phyloP scores from a whole-genome alignment of 2,113 vertebrate genomes.

The Abramis brama region DNA sequence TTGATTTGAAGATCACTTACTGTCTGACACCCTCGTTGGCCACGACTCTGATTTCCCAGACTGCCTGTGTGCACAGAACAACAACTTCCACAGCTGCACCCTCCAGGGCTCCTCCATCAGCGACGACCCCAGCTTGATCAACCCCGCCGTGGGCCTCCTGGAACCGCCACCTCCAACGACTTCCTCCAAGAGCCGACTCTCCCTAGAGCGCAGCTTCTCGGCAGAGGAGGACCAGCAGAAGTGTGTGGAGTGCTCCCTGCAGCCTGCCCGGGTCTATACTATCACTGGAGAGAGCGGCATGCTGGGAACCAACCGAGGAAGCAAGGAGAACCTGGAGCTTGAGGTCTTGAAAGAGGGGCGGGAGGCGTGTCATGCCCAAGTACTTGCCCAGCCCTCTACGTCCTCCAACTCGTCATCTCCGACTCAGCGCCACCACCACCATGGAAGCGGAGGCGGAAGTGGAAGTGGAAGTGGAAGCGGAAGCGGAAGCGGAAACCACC shows the following conservation, averaged over 20 bases:
- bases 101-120: slow-evolving; percentile 55
- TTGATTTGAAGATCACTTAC: slow-evolving; percentile 84
- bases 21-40: slow-evolving; percentile 87
- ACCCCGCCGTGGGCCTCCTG: slow-evolving; percentile 61
- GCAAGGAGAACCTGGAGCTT: slow-evolving; percentile 87
- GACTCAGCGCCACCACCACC: slow-evolving; percentile 69
- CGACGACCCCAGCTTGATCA: slow-evolving; percentile 60
- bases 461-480: background rate
- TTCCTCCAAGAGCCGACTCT: slow-evolving; percentile 73
- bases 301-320: slow-evolving; percentile 82
- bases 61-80: slow-evolving; percentile 70
- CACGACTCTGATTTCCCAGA: slow-evolving; percentile 87
- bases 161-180: slow-evolving; percentile 72
- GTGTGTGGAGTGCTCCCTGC: slow-evolving; percentile 76
- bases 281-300: slow-evolving; percentile 89
- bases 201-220: slow-evolving; percentile 85
- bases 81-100: slow-evolving; percentile 58
- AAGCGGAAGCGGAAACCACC: slow-evolving; percentile 49
- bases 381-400: slow-evolving; percentile 66
- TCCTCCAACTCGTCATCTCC: slow-evolving; percentile 70
- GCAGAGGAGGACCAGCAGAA: slow-evolving; percentile 82
- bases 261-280: slow-evolving; percentile 89
- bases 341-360: slow-evolving; percentile 85
- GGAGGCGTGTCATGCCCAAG: slow-evolving; percentile 50
- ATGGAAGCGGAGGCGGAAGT: slow-evolving; percentile 49